phyloP scores from a whole-genome alignment of 2,888 invertebrate genomes.

The Oxytorus armatus region DNA sequence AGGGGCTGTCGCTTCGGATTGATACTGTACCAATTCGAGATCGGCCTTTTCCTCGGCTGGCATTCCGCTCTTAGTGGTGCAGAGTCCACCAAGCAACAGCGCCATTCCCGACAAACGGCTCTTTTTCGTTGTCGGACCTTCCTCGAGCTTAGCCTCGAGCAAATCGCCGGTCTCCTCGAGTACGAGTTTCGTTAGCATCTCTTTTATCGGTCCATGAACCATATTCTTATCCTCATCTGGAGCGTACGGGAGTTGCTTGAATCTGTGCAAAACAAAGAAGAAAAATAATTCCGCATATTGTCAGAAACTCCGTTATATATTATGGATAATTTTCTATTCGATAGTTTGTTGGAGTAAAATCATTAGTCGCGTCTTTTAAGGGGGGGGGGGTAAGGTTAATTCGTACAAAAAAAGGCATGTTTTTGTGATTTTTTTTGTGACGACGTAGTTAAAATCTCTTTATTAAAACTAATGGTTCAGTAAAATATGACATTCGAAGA shows the following conservation, averaged over 20 bases:
- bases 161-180: conserved; percentile 78
- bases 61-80: conserved; percentile 80
- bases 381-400: too few species aligned
- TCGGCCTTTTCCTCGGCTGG: conserved; percentile 84
- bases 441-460: too few species aligned
- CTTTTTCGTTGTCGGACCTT: conserved; percentile 79
- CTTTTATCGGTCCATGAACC: conserved; percentile 82
- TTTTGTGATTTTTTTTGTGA: too few species aligned
- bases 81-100: conserved; percentile 82
- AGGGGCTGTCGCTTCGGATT: conserved; percentile 84
- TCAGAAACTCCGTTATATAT: too few species aligned
- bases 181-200: conserved; percentile 82
- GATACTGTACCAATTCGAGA: conserved; percentile 84
- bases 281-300: conserved; percentile 1
- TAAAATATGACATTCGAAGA: too few species aligned
- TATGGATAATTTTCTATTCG: too few species aligned
- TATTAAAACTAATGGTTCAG: too few species aligned
- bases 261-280: conserved; percentile 73
- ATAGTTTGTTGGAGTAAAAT: too few species aligned
- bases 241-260: conserved; percentile 84
- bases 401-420: too few species aligned
- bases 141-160: conserved; percentile 73
- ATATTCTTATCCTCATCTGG: conserved; percentile 83
- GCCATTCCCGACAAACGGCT: conserved; percentile 84
- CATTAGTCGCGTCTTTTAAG: too few species aligned